phyloP scores from a whole-genome alignment of 2,888 invertebrate species.

The Teleogryllus oceanicus region DNA sequence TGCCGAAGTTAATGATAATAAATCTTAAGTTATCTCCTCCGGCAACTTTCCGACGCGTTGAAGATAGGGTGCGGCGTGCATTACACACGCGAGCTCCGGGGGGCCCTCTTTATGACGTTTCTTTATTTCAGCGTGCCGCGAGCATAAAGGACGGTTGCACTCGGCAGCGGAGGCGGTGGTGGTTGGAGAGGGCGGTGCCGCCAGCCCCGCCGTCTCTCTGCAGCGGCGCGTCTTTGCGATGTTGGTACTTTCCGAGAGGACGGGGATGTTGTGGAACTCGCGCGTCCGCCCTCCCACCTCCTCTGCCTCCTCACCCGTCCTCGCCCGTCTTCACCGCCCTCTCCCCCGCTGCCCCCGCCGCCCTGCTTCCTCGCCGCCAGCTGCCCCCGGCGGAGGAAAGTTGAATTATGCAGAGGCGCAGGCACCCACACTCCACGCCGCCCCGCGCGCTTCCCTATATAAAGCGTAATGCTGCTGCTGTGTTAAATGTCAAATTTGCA shows the following conservation, averaged over 20 bases:
- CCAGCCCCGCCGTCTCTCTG: background rate
- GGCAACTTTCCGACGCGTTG: slow-evolving; percentile 10
- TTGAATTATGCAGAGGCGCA: slow-evolving; percentile 18
- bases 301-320: background rate
- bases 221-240: background rate
- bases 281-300: background rate
- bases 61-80: background rate
- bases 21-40: background rate
- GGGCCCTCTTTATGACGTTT: slow-evolving; percentile 11
- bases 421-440: background rate
- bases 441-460: slow-evolving; percentile 6
- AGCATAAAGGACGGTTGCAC: slow-evolving; percentile 18
- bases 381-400: slow-evolving; percentile 1
- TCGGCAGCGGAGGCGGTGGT: background rate
- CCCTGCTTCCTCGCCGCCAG: background rate
- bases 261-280: slow-evolving; percentile 1
- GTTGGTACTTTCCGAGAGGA: background rate
- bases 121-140: background rate
- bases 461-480: slow-evolving; percentile 18
- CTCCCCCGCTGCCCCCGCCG: background rate
- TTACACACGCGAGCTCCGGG: slow-evolving; percentile 9
- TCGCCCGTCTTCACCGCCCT: background rate
- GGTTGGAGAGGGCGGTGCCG: background rate
- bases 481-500: slow-evolving; percentile 18
- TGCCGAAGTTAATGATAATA: slow-evolving; percentile 9